Base-by-base conservation (phyloP, 2,888 invertebrate genomes). In the Pheosia tremula region DNA sequence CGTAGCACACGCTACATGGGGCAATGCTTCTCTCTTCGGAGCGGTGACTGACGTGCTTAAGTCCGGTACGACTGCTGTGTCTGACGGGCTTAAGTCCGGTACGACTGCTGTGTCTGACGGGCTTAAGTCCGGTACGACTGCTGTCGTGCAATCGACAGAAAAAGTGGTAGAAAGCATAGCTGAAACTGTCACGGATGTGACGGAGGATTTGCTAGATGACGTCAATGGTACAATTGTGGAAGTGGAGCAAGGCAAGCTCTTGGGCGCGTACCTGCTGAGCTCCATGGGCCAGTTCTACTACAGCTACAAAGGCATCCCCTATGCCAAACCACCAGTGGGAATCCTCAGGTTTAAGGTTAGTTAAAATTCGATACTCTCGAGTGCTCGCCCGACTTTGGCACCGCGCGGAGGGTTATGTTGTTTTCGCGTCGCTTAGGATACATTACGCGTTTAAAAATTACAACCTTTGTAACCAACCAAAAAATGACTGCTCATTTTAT, bases 291-390 rank as follows among this genome's bases (percentile, higher is more conserved):
- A 78, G 0, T 36, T 62, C n/a, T 84, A 77, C 68, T 76, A 74
- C 66, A 83, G 82, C 68, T 84, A 83, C 61, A 82, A 82, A 62
- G 91, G 94, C 11, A 88, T 94, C 54, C 94, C 94, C 2, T 94
- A 92, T 59, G 94, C 94, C 1, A 72, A 82, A 53, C 90, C 94
- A 13, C 94, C 94, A 3, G 38, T 94, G 1, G 89, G 88, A 3
- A 75, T 87, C 56, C 80, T 94, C 3, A 79, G 94, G 71, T 94
- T 94, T 69, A 84, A 89, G 89, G 94, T 94, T 4, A 50, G 24
- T 24, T 24, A 24, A 24, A 24, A 24, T 24, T 24, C 24, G 24
- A 24, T 24, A 24, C 24, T 24, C 24, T 24, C 24, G 24, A 24
- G 2, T 24, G 24, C 24, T 24, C 24, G 24, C 24, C 24, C 24